phyloP scores from a whole-genome alignment of 2,797 vertebrate genomes.

The Lophotriccus pileatus region DNA sequence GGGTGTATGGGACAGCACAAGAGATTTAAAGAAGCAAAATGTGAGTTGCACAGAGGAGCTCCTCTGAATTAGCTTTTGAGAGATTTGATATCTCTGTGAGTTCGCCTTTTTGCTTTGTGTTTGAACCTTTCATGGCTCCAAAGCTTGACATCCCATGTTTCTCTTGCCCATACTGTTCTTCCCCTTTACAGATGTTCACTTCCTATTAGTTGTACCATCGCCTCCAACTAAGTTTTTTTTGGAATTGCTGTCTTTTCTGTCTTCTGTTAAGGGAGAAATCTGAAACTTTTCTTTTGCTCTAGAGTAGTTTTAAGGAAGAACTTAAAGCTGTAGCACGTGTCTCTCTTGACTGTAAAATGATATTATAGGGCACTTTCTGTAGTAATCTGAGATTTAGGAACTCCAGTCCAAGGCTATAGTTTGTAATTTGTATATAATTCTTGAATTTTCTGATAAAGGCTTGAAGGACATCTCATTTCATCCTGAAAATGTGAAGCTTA shows the following conservation, averaged over 20 bases:
- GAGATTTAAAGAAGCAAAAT: neutral
- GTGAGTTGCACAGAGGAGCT: neutral
- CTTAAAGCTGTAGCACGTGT: neutral
- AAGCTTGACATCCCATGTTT: neutral
- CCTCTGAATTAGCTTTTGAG: neutral
- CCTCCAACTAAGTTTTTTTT: neutral
- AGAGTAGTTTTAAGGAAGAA: neutral
- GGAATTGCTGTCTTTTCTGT: neutral
- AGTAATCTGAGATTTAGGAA: neutral
- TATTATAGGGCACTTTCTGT: neutral
- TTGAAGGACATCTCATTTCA: neutral
- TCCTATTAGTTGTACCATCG: neutral
- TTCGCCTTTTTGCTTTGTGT: neutral
- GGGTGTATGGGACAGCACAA: neutral
- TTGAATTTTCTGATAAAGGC: neutral
- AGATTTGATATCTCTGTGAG: fast-evolving
- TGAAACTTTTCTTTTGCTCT: neutral
- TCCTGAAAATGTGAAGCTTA: neutral
- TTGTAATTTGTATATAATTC: neutral
- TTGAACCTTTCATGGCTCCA: neutral
- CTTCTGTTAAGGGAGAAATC: neutral
- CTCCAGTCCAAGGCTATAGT: neutral
- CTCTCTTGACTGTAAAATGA: neutral
- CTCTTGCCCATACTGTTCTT: neutral
- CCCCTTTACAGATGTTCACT: neutral